Evolutionary conservation across 2,888 invertebrate genomes (phyloP), one percentile per base, ranked within the genome.

Genomic region (Heteromyza rotundicornis): DNA sequence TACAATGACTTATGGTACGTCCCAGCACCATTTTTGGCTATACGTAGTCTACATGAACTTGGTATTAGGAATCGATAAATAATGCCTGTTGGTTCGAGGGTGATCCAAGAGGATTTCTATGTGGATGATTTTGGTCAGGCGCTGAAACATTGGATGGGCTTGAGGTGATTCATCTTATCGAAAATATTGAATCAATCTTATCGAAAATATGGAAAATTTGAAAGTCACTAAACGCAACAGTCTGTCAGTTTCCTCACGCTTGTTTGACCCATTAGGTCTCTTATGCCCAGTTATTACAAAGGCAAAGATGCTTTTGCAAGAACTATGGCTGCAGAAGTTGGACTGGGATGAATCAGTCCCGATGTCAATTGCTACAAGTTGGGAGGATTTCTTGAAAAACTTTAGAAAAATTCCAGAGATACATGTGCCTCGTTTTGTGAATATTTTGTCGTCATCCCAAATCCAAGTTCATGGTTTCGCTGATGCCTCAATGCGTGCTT

Each of bases 21-120:
- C 62, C 44, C 64, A 1, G 66, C 65, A 3, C 64, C 65, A 57
- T 65, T 64, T 35, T 27, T 63, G 14, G 64, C 60, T 1, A 60
- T 59, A 5, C 22, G 62, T 17, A 62, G 59, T 40, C 32, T 64
- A 2, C 17, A 50, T 17, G 54, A 59, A 24, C 50, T 59, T 3
- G 65, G 65, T 12, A 40, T 59, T 2, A 55, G 60, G 22, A 62
- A 67, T 54, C 14, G 50, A 19, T 1, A 2, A 0, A 51, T 47
- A 14, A 63, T 23, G 47, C 68, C 67, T 0, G 10, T 60, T 14
- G 70, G 65, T 1, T 23, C 65, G 1, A n/a, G n/a, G 24, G 49
- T 57, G 17, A 60, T 66, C 2, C 8, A 10, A 24, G 22, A 56
- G 1, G 59, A 63, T 22, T 58, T 54, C 16, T 62, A 62, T 14